These are phyloP conservation scores for Noctua fimbriata DNA, from an alignment of 2,888 invertebrate species.

Conservation along the genomic window DNA sequence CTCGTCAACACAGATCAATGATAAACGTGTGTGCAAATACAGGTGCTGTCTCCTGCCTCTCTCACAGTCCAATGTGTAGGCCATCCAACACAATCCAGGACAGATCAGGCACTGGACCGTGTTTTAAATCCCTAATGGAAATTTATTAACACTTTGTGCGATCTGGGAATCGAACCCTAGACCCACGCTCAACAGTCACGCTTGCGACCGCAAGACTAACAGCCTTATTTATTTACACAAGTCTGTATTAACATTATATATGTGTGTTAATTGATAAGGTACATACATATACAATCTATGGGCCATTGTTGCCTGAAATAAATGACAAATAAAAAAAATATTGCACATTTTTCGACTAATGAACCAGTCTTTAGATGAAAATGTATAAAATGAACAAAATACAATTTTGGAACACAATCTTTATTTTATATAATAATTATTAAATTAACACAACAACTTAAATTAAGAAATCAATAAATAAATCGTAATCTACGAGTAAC, in stretches of 20 bases:
- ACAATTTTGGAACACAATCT: conserved; percentile 4
- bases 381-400: neutral
- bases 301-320: neutral
- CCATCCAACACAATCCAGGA: neutral
- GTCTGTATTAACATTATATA: neutral
- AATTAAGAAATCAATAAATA: conserved; percentile 64
- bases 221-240: neutral
- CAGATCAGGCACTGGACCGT: neutral
- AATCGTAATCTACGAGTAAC: conserved; percentile 35
- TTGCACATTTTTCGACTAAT: neutral
- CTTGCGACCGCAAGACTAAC: neutral
- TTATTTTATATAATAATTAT: conserved; percentile 36
- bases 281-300: too few species aligned
- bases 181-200: neutral
- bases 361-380: too few species aligned
- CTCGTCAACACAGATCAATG: neutral
- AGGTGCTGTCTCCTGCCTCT: neutral
- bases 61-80: neutral
- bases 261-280: too few species aligned
- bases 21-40: neutral
- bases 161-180: neutral
- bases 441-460: conserved; percentile 46
- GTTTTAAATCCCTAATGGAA: neutral
- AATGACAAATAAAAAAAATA: neutral
- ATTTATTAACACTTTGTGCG: neutral